Percentiles rank a stretch among this genome's conserved stretches.
phyloP scores from a whole-genome alignment of 2,888 invertebrate species.

The Rhagium mordax region DNA sequence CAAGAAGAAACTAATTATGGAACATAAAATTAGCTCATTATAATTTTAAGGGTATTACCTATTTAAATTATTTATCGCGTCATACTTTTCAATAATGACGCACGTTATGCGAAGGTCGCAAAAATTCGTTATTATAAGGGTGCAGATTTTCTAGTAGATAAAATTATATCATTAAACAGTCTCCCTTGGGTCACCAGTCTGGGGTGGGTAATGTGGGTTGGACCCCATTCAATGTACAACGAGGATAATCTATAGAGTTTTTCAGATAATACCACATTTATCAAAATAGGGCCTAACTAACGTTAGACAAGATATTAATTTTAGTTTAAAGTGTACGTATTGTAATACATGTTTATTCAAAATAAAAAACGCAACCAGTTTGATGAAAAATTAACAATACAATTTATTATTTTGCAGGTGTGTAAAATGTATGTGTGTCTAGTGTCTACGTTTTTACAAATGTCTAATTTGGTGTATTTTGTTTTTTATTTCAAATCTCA shows the following conservation, averaged over 20 bases:
- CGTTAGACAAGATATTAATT: background rate
- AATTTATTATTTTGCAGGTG: too few relatives aligned
- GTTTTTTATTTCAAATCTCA: too few relatives aligned
- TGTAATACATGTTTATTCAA: too few relatives aligned
- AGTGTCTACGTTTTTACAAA: too few relatives aligned
- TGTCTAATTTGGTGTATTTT: too few relatives aligned
- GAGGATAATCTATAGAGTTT: conserved; percentile 20
- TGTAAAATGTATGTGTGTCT: too few relatives aligned
- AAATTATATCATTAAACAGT: conserved; percentile 32
- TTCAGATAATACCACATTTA: conserved; percentile 16
- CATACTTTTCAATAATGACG: conserved; percentile 20
- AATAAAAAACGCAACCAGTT: too few relatives aligned
- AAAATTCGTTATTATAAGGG: conserved; percentile 32
- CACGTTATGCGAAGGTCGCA: conserved; percentile 19
- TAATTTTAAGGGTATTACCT: too few relatives aligned
- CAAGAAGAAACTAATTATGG: too few relatives aligned
- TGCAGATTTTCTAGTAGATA: conserved; percentile 35
- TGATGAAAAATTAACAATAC: too few relatives aligned
- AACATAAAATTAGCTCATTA: too few relatives aligned
- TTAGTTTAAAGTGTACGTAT: too few relatives aligned
- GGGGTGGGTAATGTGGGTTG: conserved; percentile 33
- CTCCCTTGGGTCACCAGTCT: conserved; percentile 29
- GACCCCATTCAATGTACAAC: conserved; percentile 21
- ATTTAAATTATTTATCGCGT: background rate
- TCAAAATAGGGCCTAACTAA: background rate